Evolutionary conservation across 2,888 invertebrate genomes (phyloP).

Genomic region (Heteromyza rotundicornis): DNA sequence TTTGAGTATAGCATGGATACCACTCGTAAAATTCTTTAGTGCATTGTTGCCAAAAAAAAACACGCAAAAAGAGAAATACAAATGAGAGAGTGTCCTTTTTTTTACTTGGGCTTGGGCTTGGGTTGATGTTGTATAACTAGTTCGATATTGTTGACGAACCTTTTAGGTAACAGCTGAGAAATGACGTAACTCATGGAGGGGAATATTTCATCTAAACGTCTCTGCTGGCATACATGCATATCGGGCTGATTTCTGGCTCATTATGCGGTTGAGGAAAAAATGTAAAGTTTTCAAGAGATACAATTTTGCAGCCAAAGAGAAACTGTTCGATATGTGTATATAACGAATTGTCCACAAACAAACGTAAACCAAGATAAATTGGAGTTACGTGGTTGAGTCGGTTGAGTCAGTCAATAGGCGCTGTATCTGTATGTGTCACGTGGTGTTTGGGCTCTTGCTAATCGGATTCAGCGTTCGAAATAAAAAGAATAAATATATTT

Average conservation of each 20-base stretch:
- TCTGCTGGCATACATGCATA: not conserved
- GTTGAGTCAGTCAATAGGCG: not conserved
- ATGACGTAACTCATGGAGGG: slow-evolving; percentile 59
- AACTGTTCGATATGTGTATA: no score
- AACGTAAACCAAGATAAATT: no score
- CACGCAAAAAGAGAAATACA: no score
- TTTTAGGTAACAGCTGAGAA: slow-evolving; percentile 58
- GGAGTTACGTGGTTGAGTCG: no score
- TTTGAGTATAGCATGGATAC: not conserved
- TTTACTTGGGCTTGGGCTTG: not conserved
- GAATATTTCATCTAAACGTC: no score
- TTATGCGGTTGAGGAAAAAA: not conserved
- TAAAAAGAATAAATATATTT: no score
- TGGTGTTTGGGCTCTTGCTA: not conserved
- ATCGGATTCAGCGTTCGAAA: no score
- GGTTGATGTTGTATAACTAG: not conserved
- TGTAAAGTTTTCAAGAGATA: no score
- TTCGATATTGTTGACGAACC: slow-evolving; percentile 15
- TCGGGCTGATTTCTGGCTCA: not conserved
- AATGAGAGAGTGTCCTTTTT: no score
- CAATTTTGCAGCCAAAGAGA: no score
- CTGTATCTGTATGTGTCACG: not conserved
- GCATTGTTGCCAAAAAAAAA: not conserved
- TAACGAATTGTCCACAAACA: no score
- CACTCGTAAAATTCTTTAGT: not conserved